Evolutionary conservation across 2,797 vertebrate species (phyloP), one percentile per base, ranked within the genome.

Genomic region (Enteromius trimaculatus): DNA sequence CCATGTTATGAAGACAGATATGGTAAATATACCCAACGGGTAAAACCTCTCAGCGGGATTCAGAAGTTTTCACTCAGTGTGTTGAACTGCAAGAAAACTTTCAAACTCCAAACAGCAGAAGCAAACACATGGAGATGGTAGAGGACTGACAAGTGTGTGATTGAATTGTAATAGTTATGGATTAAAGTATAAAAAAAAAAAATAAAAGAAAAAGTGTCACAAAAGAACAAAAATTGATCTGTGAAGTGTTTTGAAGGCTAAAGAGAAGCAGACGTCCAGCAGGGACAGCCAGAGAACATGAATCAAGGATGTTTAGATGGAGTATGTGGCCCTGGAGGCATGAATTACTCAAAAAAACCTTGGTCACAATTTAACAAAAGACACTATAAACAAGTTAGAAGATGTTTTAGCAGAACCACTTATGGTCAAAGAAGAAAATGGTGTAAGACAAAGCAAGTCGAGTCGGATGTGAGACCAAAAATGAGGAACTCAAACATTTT

Each of bases 161-260:
- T 34, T 65, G 19, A 49, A 66, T 66, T 79, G n/a, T 37, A 31
- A 79, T 51, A 62, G 29, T 66, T 49, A 72, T 62, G 49, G 55
- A 71, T 72, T 26, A 49, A 55, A 34, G 21, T 10, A 42, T 11
- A 42, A 42, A 39, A 39, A 34, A 34, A 34, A 14, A 53, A 68
- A 21, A n/a, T n/a, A n/a, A n/a, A n/a, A n/a, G n/a, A 42, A 9
- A 58, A 70, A 0, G 37, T 29, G 44, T 39, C 7, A 53, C 21
- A 53, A 79, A 31, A 29, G 6, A 58, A 8, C n/a, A n/a, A 17
- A 26, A 23, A 39, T 10, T 69, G 10, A 42, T 58, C 23, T 21
- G n/a, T 58, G 66, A 51, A 29, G 49, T 44, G 11, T 42, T 47
- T 39, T 58, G 65, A 80, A 71, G 66, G 66, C 3, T 17, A 80